phyloP scores from a whole-genome alignment of 2,888 invertebrate species.

The Coenonympha glycerion region DNA sequence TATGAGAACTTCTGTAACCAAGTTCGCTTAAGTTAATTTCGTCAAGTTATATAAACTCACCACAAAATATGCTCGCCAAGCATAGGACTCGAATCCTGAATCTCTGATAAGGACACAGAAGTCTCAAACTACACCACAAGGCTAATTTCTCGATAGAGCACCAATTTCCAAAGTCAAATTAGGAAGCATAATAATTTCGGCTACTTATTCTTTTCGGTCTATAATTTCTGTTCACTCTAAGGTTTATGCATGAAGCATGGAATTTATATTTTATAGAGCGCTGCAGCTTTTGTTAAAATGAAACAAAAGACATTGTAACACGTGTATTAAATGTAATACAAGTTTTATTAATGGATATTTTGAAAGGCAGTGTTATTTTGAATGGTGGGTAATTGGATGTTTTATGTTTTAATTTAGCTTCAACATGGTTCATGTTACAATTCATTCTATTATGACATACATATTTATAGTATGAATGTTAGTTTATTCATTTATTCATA shows the following conservation, averaged over 20 bases:
- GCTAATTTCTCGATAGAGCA: too few relatives aligned
- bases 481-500: too few relatives aligned
- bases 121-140: too few relatives aligned
- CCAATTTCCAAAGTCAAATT: too few relatives aligned
- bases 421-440: background rate
- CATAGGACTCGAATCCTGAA: too few relatives aligned
- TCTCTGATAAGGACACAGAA: too few relatives aligned
- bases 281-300: background rate
- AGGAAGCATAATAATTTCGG: too few relatives aligned
- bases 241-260: background rate
- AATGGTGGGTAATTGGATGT: background rate
- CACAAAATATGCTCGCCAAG: too few relatives aligned
- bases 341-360: background rate
- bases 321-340: background rate
- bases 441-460: background rate
- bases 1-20: too few relatives aligned
- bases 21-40: too few relatives aligned
- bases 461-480: too few relatives aligned
- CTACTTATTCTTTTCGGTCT: background rate
- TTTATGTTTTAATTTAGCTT: background rate
- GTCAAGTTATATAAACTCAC: too few relatives aligned
- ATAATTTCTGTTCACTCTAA: background rate
- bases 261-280: background rate
- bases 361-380: background rate
- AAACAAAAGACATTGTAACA: background rate